Percentiles rank a stretch among this genome's conserved stretches.
phyloP scores from a whole-genome alignment of 2,888 invertebrate genomes.

The Pterobdella sp. region DNA sequence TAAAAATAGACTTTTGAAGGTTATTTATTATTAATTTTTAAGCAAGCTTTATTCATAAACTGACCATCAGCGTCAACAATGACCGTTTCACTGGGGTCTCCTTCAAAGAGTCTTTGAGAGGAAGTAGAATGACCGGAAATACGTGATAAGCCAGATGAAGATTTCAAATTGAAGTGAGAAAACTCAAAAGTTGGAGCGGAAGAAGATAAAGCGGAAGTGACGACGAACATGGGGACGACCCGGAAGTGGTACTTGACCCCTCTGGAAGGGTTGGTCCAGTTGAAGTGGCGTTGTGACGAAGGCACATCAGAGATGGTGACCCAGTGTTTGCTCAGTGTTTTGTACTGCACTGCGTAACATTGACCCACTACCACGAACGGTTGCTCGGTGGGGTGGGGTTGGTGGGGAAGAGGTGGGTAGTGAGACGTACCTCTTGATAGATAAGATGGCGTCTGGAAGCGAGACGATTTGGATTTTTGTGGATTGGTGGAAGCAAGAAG shows the following conservation, averaged over 20 bases:
- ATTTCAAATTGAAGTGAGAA: too few relatives aligned
- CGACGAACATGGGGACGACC: slow-evolving; percentile 25
- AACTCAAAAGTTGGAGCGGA: not conserved
- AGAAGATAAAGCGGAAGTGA: not conserved
- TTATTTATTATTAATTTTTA: not conserved
- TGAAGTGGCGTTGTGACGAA: slow-evolving; percentile 3
- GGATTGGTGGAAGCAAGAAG: too few relatives aligned
- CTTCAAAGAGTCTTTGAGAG: slow-evolving; percentile 6
- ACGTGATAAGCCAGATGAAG: too few relatives aligned
- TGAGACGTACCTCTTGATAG: too few relatives aligned
- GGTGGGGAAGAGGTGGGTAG: too few relatives aligned
- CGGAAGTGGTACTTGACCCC: slow-evolving; percentile 37
- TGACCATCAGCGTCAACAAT: slow-evolving; percentile 33
- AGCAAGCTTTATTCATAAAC: not conserved
- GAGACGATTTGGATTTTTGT: too few relatives aligned
- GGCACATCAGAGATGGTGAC: slow-evolving; percentile 23
- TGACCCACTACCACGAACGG: not conserved
- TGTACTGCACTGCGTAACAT: slow-evolving; percentile 21
- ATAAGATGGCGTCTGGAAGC: too few relatives aligned
- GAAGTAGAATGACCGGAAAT: not conserved
- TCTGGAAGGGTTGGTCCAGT: slow-evolving; percentile 33
- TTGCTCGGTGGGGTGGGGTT: not conserved
- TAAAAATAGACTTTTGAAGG: not conserved
- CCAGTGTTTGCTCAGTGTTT: slow-evolving; percentile 22
- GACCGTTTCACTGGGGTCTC: slow-evolving; percentile 32